Base-by-base conservation (phyloP, 2,113 vertebrate genomes). In the Boleophthalmus pectinirostris region DNA sequence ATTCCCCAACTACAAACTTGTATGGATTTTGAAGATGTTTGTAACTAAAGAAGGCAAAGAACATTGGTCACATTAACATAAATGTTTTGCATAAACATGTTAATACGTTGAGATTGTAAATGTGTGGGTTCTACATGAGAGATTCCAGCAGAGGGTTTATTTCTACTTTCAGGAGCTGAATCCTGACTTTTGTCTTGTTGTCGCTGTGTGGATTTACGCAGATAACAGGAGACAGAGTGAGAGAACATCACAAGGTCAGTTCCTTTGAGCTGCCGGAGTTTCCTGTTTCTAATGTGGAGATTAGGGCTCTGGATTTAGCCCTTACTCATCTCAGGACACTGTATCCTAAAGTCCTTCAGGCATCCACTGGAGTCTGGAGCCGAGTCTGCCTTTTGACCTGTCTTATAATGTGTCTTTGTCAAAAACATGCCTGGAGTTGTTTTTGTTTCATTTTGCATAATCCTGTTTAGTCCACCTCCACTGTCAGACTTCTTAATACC, bases 221-320 rank as follows among this genome's bases (percentile, higher is more conserved):
- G 64, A 74, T 74, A 75, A 77, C 82, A 77, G 43, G 15, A 29
- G 53, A 74, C 69, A 76, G 58, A 53, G 74, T 82, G 78, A 49
- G 64, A 78, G 87, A 86, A 82, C 83, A 87, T 33, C 79, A 78
- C 74, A 88, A 89, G 84, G 88, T 88, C 87, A 83, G 21, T 33
- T 71, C 74, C 82, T 77, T 77, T 83, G 78, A 79, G 80, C 82
- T 87, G 84, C 89, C 38, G 8, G 38, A 43, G 88, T 80, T 90
- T 90, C 88, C 82, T 83, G 80, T 90, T 89, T 76, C 80, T 78
- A 82, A 87, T 79, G 77, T 78, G 70, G 74, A 90, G 89, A 86
- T 89, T 90, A 90, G 87, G 69, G 65, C 72, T 85, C 89, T 86
- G 81, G 83, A 92, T 92, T 83, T 90, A 90, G 90, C 85, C 76